Evolutionary conservation across 2,797 vertebrate species (phyloP).

Genomic region (Coregonus sp.): DNA sequence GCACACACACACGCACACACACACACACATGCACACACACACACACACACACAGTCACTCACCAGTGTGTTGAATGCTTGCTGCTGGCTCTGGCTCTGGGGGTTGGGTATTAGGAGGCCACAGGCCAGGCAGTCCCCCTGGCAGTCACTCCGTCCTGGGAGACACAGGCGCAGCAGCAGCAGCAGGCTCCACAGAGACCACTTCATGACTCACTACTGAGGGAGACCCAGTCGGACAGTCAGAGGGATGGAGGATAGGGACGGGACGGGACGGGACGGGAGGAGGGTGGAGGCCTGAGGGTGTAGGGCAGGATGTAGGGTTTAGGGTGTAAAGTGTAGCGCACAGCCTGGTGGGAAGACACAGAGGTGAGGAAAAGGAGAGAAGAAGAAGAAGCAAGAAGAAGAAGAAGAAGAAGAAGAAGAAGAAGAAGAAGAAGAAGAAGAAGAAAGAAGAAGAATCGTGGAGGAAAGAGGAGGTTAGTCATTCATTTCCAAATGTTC

Average conservation of each 20-base stretch:
- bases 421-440: accelerated
- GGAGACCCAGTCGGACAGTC: background rate
- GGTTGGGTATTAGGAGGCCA: slow-evolving; percentile 67
- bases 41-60: slow-evolving; percentile 49
- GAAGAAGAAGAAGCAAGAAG: too few relatives aligned
- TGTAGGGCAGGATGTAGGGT: background rate
- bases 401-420: accelerated
- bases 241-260: background rate
- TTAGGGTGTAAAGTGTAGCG: background rate
- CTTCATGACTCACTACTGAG: slow-evolving; percentile 70
- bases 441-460: accelerated
- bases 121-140: slow-evolving; percentile 87
- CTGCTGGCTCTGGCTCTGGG: slow-evolving; percentile 43
- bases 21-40: background rate
- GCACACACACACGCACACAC: background rate
- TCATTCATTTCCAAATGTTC: background rate
- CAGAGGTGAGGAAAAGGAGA: too few relatives aligned
- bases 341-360: too few relatives aligned
- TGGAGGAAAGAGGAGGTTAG: background rate
- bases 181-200: slow-evolving; percentile 74
- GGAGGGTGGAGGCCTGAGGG: background rate
- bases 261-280: background rate
- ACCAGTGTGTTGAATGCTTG: slow-evolving; percentile 87
- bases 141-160: slow-evolving; percentile 77
- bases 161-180: slow-evolving; percentile 75